phyloP scores from a whole-genome alignment of 2,888 invertebrate genomes.

The Muschampia plurimacula region DNA sequence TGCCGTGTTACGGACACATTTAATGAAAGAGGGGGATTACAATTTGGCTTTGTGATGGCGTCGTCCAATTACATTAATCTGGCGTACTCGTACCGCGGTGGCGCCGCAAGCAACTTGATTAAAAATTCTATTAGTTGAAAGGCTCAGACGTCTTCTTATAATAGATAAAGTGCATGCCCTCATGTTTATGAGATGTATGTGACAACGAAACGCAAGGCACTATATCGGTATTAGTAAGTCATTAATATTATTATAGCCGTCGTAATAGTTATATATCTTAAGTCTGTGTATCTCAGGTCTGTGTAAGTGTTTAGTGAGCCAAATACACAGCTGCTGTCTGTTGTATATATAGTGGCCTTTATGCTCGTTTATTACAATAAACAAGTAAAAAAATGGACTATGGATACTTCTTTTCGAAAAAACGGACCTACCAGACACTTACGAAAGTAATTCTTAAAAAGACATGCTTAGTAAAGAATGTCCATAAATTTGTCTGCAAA shows the following conservation, averaged over 20 bases:
- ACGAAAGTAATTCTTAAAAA: neutral
- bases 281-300: slow-evolving; percentile 6
- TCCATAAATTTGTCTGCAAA: slow-evolving; percentile 20
- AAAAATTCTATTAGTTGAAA: slow-evolving; percentile 85
- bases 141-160: slow-evolving; percentile 75
- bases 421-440: neutral
- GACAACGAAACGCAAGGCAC: slow-evolving; percentile 29
- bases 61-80: slow-evolving; percentile 85
- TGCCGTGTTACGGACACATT: slow-evolving; percentile 70
- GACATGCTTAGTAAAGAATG: slow-evolving; percentile 9
- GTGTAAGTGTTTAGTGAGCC: slow-evolving; percentile 7
- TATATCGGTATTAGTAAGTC: slow-evolving; percentile 28
- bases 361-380: too few species aligned
- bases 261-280: neutral
- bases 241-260: slow-evolving; percentile 26
- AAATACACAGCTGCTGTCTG: neutral
- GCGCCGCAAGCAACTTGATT: slow-evolving; percentile 80
- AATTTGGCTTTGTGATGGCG: slow-evolving; percentile 85
- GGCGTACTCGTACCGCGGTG: slow-evolving; percentile 68
- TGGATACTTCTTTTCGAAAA: too few species aligned
- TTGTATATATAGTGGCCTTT: too few species aligned
- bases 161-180: slow-evolving; percentile 74
- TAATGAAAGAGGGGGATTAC: slow-evolving; percentile 82
- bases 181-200: slow-evolving; percentile 26
- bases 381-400: too few species aligned